Evolutionary conservation across 2,797 vertebrate genomes (phyloP), one percentile per base, ranked within the genome.

Genomic region (Erethizon dorsatum): DNA sequence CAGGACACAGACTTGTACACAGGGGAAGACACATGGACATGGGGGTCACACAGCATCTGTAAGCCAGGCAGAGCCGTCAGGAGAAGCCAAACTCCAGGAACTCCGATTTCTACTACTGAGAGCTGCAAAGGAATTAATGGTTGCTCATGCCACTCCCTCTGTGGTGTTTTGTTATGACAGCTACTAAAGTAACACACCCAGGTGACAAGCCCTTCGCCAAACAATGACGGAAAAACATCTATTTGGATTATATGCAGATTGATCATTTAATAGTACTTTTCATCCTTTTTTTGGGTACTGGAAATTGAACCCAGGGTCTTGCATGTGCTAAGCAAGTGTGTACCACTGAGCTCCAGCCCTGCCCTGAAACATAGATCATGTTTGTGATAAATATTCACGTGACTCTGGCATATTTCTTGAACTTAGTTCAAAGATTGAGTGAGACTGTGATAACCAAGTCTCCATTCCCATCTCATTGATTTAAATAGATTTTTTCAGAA

Each of bases 401-500:
- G 84, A 80, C 57, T 95, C 90, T 79, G 45, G 31, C 20, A 61
- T 50, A 78, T 47, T 41, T 65, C 83, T 84, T 96, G 57, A 93
- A 96, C 90, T 54, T 54, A 85, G n/a, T 61, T 84, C 65, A 82
- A 95, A 65, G 28, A 80, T 52, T 82, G 47, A 56, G 45, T n/a
- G 14, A 50, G 87, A 77, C 8, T 52, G 0, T 18, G 50, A n/a
- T 54, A 90, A 61, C 20, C 26, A 84, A 69, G 54, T 83, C 26
- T 85, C 37, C 14, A 37, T 79, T 82, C 8, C 52, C 17, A 37
- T 50, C n/a, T 94, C 71, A 83, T 9, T 75, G 24, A 61, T 61
- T 15, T 50, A 10, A 92, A 69, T 63, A 54, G 7, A n/a, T 69
- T 90, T 88, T 59, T 59, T 95, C 9, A 73, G 50, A 63, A 22